Percentiles rank a stretch among this genome's conserved stretches.
Evolutionary conservation across 1,140 invertebrate species (phyloP).

Genomic region (Argopecten irradians): DNA sequence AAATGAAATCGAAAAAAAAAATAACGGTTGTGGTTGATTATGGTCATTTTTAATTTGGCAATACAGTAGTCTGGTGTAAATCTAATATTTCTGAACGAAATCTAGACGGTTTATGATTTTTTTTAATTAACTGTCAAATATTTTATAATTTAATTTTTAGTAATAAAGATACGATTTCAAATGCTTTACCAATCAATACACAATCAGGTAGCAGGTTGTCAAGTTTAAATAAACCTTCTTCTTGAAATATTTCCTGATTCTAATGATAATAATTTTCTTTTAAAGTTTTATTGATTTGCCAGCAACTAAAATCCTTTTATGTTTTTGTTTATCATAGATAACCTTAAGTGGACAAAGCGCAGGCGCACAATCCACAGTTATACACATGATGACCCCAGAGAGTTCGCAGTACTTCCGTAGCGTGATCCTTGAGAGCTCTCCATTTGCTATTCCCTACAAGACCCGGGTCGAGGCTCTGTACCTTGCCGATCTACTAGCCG

Average conservation of each 20-base stretch:
- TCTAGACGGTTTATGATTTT: too few relatives aligned
- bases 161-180: too few relatives aligned
- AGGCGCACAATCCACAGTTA: slow-evolving; percentile 62
- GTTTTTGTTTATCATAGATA: slow-evolving; percentile 44
- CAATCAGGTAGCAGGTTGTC: too few relatives aligned
- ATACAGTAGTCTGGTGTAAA: too few relatives aligned
- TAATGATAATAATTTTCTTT: too few relatives aligned
- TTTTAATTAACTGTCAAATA: too few relatives aligned
- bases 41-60: background rate
- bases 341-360: slow-evolving; percentile 70
- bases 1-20: slow-evolving; percentile 47
- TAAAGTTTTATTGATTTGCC: too few relatives aligned
- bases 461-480: slow-evolving; percentile 52
- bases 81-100: too few relatives aligned
- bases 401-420: slow-evolving; percentile 55
- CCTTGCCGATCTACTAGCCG: slow-evolving; percentile 53
- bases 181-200: too few relatives aligned
- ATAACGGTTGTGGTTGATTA: background rate
- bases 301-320: background rate
- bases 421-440: slow-evolving; percentile 61
- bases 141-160: too few relatives aligned
- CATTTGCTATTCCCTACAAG: slow-evolving; percentile 60
- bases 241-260: too few relatives aligned
- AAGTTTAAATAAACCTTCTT: too few relatives aligned
- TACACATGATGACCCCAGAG: slow-evolving; percentile 54